Conservation (phyloP, 2,888 invertebrate genomes). For the Tanytarsus gracilentus region DNA sequence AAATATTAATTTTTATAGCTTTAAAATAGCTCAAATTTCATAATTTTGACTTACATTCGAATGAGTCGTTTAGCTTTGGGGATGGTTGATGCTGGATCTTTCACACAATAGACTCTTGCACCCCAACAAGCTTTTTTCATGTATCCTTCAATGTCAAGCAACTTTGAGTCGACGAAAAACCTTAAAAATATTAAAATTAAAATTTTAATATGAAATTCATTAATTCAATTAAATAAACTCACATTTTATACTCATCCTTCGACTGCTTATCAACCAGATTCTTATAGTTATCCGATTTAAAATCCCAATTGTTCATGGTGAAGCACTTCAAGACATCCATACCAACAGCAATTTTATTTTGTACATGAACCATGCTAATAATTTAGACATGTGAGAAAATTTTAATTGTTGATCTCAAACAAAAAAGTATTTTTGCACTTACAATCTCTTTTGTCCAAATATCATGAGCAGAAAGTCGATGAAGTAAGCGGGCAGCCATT, state of each 20-base stretch:
- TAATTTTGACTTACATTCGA: conserved; percentile 51
- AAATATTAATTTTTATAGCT: background rate
- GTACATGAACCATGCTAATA: conserved; percentile 70
- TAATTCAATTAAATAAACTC: conserved; percentile 29
- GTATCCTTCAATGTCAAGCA: conserved; percentile 46
- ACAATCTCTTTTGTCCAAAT: conserved; percentile 58
- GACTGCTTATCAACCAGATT: conserved; percentile 42
- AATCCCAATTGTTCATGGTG: conserved; percentile 80
- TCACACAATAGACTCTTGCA: conserved; percentile 68
- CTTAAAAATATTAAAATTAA: conserved; percentile 34
- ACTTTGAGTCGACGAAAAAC: conserved; percentile 39
- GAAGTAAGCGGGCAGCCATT: conserved; percentile 71
- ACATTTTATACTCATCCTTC: conserved; percentile 44
- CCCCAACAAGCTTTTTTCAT: conserved; percentile 66
- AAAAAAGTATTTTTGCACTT: background rate
- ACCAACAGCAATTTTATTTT: conserved; percentile 64
- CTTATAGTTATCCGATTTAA: conserved; percentile 60
- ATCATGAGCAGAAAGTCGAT: conserved; percentile 70
- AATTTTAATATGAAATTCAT: background rate
- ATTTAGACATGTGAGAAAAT: too few relatives aligned
- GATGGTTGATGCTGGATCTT: conserved; percentile 63
- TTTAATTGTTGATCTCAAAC: too few relatives aligned
- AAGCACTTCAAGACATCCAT: conserved; percentile 80
- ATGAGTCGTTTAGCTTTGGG: conserved; percentile 60
- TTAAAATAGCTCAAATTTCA: background rate